Percentiles rank a stretch among this genome's conserved stretches.
phyloP scores from a whole-genome alignment of 2,888 invertebrate species.

The Diaperis boleti region DNA sequence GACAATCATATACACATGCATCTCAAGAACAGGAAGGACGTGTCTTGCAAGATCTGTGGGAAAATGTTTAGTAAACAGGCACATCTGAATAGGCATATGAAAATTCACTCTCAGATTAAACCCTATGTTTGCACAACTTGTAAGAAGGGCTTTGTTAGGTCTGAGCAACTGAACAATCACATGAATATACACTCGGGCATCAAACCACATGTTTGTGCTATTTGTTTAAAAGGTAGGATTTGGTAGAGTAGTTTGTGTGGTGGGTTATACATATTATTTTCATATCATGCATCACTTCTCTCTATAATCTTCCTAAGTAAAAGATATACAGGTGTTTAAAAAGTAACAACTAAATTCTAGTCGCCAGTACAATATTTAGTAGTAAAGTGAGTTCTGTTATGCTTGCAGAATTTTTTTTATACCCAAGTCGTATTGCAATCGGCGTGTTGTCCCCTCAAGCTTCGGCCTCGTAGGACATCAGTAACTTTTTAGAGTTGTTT shows the following conservation, averaged over 20 bases:
- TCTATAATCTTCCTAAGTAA: no score
- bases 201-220: constrained; percentile 71
- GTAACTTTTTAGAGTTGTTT: no score
- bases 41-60: constrained; percentile 68
- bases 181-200: constrained; percentile 71
- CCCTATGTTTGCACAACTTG: constrained; percentile 71
- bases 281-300: no score
- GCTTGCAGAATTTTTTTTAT: no score
- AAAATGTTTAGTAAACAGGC: constrained; percentile 68
- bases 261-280: no score
- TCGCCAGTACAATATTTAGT: no score
- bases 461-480: no score
- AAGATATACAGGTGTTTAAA: no score
- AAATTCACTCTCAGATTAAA: constrained; percentile 69
- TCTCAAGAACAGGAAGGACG: constrained; percentile 16
- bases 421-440: no score
- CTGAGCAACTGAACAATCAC: constrained; percentile 71
- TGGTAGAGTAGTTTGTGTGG: not conserved
- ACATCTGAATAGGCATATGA: constrained; percentile 68
- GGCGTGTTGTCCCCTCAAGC: no score
- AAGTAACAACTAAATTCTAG: no score
- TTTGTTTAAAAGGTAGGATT: constrained; percentile 70
- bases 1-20: constrained; percentile 49
- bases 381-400: no score
- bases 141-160: constrained; percentile 70